Percentiles rank a stretch among this genome's conserved stretches.
These are phyloP conservation scores for Byasa hedistus DNA, from an alignment of 2,888 invertebrate genomes.

Conservation along the genomic window DNA sequence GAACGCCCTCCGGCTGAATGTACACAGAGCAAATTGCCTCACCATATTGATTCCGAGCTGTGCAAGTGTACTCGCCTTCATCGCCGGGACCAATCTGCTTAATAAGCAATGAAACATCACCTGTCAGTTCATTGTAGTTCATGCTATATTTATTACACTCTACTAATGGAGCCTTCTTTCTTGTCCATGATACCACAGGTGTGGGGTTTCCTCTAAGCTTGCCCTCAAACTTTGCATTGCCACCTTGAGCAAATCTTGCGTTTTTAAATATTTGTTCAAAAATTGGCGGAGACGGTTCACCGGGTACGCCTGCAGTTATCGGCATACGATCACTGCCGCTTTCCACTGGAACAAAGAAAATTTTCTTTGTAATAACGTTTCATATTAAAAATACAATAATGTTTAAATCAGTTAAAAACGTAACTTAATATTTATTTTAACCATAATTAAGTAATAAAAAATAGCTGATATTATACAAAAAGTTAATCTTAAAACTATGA, in stretches of 20 bases:
- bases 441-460: background rate
- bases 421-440: too few species aligned
- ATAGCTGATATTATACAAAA: constrained; percentile 1
- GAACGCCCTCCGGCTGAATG: constrained; percentile 93
- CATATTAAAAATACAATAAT: background rate
- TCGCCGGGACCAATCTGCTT: constrained; percentile 97
- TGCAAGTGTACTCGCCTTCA: constrained; percentile 97
- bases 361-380: constrained; percentile 20
- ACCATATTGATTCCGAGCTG: constrained; percentile 96
- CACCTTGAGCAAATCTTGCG: constrained; percentile 96
- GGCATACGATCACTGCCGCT: constrained; percentile 75
- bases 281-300: constrained; percentile 93
- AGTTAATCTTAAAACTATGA: constrained; percentile 11
- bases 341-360: constrained; percentile 81
- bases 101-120: constrained; percentile 94
- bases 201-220: constrained; percentile 94
- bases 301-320: constrained; percentile 76
- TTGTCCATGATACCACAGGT: constrained; percentile 94
- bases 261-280: constrained; percentile 97
- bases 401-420: background rate
- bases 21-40: constrained; percentile 97
- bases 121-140: constrained; percentile 94
- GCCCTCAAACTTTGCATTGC: constrained; percentile 95
- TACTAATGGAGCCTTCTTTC: constrained; percentile 90
- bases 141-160: constrained; percentile 93